Evolutionary conservation across 1,140 invertebrate species (phyloP).

Genomic region (Hydropsyche tenuis): DNA sequence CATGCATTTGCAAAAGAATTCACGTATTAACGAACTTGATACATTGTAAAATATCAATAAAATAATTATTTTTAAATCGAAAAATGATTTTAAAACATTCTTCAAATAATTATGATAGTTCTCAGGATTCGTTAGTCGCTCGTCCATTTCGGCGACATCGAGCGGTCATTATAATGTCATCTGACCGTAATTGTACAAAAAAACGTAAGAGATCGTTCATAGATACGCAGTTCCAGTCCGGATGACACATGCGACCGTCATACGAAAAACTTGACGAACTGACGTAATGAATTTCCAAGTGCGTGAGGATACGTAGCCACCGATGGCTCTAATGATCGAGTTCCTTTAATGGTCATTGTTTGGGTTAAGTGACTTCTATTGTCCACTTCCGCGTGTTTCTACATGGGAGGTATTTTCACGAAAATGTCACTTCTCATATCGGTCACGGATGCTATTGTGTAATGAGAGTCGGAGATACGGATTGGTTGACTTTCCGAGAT

Average conservation of each 20-base stretch:
- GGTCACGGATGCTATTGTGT: too few species aligned
- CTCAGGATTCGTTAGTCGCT: slow-evolving; percentile 16
- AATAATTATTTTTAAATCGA: too few species aligned
- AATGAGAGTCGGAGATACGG: too few species aligned
- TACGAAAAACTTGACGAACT: too few species aligned
- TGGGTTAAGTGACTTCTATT: slow-evolving; percentile 39
- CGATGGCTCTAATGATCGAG: slow-evolving; percentile 30
- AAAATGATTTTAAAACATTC: too few species aligned
- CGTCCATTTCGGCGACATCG: slow-evolving; percentile 2
- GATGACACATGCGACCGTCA: not conserved
- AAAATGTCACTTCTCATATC: too few species aligned
- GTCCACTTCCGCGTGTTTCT: slow-evolving; percentile 34
- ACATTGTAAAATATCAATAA: too few species aligned
- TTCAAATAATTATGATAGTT: not conserved
- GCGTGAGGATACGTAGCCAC: slow-evolving; percentile 17
- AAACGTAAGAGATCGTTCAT: too few species aligned
- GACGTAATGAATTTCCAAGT: slow-evolving; percentile 34
- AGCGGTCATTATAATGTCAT: slow-evolving; percentile 48
- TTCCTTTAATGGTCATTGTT: slow-evolving; percentile 40
- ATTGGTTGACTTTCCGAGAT: too few species aligned
- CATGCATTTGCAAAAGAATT: too few species aligned
- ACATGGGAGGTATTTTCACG: slow-evolving; percentile 34
- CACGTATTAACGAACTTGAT: too few species aligned
- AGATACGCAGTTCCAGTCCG: not conserved
- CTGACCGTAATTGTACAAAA: slow-evolving; percentile 14